Evolutionary conservation across 2,113 vertebrate genomes (phyloP), one percentile per base, ranked within the genome.

Genomic region (Chaetorhynchus papuensis): DNA sequence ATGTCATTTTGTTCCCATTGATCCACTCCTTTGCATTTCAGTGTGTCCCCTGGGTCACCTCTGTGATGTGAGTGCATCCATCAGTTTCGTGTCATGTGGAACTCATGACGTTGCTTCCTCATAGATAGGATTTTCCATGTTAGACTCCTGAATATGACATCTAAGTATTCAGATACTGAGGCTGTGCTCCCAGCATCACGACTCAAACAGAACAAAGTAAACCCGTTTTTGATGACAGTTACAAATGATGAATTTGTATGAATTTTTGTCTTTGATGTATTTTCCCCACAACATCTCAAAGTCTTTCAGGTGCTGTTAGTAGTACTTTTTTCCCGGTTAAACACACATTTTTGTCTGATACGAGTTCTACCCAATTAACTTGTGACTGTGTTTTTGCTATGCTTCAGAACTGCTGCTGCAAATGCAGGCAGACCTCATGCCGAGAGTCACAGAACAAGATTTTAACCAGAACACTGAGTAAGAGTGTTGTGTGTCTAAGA

Each of bases 1-100:
- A 86, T 88, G 90, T 79, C 35, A 65, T 88, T 96, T 93, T 94
- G 88, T 90, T 95, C 64, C 71, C 37, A 97, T 96, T 96, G 95
- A 96, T 97, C 86, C 60, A 49, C 11, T 94, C 72, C 44, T 95
- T 92, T 95, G 63, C 93, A 80, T 81, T 96, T 85, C 83, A 50
- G 30, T 83, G 90, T 92, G 94, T 90, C 94, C 95, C 52, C 88
- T 94, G 65, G 87, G 92, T 97, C 93, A 97, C 95, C 95, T 83
- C 83, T 89, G 65, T 87, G 86, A 83, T 52, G 66, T 17, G 59
- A 60, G 31, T 1, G 3, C 88, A 89, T 91, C 82, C 90, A 90
- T 92, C 90, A 94, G 90, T 92, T 96, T 80, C 0, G 2, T 87
- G 82, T 96, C 96, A 94, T 35, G 79, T 93, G 92, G 68, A 86